Evolutionary conservation across 2,888 invertebrate genomes (phyloP), one percentile per base, ranked within the genome.

Genomic region (Acleris cristana): DNA sequence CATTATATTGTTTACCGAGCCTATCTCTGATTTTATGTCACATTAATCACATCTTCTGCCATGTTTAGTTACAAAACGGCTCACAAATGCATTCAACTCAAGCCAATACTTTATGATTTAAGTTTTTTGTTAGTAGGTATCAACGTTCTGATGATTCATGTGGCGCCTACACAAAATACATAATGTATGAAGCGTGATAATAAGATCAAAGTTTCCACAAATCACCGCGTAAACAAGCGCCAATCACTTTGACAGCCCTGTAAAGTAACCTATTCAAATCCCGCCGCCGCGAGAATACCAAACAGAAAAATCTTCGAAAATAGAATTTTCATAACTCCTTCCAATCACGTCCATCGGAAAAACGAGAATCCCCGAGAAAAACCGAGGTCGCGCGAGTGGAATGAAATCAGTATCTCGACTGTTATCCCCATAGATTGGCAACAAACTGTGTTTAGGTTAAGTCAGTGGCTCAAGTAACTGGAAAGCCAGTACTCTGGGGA

Each of bases 291-390:
- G 45, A 51, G 66, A 62, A 66, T 66, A 62, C 56, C 66, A 66
- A 66, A 61, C 61, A 54, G 56, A 56, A 66, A 40, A 62, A 48
- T 66, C 56, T 62, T 61, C 56, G 56, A 66, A 66, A 66, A 66
- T 62, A 66, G 66, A 62, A 66, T 66, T 66, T 66, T 66, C 66
- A 66, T 66, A 66, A 66, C 61, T 66, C 66, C 52, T 52, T 62
- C 61, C 66, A 66, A 66, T 62, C 61, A 62, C 61, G 61, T 30
- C 40, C 55, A 51, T 26, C 65, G 65, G 65, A 44, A 57, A 48
- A 66, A 62, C 56, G 66, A 62, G 52, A 30, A 26, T 57, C 48
- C 14, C 52, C 61, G 66, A 65, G 51, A 34, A 62, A 62, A 62
- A 44, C 66, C 66, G 61, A 58, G 19, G 45, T 18, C 30, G 55